Evolutionary conservation across 2,797 vertebrate species (phyloP).

Genomic region (Masticophis lateralis): DNA sequence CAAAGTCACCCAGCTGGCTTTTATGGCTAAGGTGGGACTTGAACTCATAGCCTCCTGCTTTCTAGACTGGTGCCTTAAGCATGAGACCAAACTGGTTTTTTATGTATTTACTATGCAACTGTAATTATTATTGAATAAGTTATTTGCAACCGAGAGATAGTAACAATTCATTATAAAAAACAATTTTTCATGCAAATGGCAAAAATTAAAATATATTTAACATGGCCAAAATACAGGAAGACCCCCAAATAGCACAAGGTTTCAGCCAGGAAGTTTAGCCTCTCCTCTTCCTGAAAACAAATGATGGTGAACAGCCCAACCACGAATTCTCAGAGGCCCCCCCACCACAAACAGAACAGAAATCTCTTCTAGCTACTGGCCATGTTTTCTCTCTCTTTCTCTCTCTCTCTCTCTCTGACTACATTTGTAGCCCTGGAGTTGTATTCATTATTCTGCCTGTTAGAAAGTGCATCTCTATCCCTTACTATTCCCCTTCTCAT

Average conservation of each 20-base stretch:
- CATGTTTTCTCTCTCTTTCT: too few species aligned
- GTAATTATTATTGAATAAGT: background rate
- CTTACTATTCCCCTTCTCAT: background rate
- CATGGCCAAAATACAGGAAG: background rate
- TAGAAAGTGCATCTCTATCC: too few species aligned
- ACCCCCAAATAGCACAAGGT: background rate
- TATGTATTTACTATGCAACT: background rate
- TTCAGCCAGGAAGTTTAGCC: background rate
- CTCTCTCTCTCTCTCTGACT: too few species aligned
- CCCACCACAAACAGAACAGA: too few species aligned
- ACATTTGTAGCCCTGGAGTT: background rate
- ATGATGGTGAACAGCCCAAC: background rate
- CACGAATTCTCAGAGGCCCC: background rate
- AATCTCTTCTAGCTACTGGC: background rate
- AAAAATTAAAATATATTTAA: background rate
- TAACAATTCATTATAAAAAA: background rate
- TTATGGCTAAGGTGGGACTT: too few species aligned
- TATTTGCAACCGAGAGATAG: background rate
- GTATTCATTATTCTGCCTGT: background rate
- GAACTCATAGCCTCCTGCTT: too few species aligned
- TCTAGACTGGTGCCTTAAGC: too few species aligned
- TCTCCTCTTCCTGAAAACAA: background rate
- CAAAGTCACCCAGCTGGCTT: too few species aligned
- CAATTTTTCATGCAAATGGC: background rate
- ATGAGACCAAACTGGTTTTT: background rate